These are phyloP conservation scores for Selene dorsalis DNA, from an alignment of 2,797 vertebrate species.

Conservation along the genomic window DNA sequence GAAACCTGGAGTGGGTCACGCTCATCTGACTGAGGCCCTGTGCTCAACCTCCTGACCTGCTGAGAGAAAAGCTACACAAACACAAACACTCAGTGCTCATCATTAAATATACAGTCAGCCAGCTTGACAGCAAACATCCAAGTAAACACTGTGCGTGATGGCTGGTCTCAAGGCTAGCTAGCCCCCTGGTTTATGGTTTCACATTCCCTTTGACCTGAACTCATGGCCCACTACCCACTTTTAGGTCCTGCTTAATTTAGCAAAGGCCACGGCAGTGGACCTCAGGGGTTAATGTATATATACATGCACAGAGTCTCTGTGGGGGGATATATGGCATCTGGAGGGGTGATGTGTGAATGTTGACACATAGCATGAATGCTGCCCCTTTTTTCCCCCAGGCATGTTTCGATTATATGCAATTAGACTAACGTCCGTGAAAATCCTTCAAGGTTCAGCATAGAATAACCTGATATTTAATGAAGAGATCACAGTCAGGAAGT, in stretches of 20 bases:
- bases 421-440: background rate
- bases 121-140: slow-evolving; percentile 59
- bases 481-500: background rate
- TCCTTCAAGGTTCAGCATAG: background rate
- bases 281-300: slow-evolving; percentile 67
- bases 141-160: slow-evolving; percentile 60
- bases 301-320: slow-evolving; percentile 41
- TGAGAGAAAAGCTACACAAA: slow-evolving; percentile 46
- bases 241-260: slow-evolving; percentile 82
- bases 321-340: slow-evolving; percentile 34
- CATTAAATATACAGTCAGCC: slow-evolving; percentile 44
- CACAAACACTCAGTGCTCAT: slow-evolving; percentile 36
- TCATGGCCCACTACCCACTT: slow-evolving; percentile 66
- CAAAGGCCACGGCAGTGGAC: slow-evolving; percentile 58
- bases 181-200: slow-evolving; percentile 75
- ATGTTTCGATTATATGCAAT: slow-evolving; percentile 19
- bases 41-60: slow-evolving; percentile 43
- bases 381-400: background rate
- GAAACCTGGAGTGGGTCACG: slow-evolving; percentile 2
- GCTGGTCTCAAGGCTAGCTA: slow-evolving; percentile 52
- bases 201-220: slow-evolving; percentile 81
- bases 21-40: slow-evolving; percentile 22
- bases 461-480: background rate
- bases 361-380: slow-evolving; percentile 15
- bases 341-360: slow-evolving; percentile 52